Evolutionary conservation across 2,888 invertebrate species (phyloP).

Genomic region (Galeopsomyia nigrocyanea): DNA sequence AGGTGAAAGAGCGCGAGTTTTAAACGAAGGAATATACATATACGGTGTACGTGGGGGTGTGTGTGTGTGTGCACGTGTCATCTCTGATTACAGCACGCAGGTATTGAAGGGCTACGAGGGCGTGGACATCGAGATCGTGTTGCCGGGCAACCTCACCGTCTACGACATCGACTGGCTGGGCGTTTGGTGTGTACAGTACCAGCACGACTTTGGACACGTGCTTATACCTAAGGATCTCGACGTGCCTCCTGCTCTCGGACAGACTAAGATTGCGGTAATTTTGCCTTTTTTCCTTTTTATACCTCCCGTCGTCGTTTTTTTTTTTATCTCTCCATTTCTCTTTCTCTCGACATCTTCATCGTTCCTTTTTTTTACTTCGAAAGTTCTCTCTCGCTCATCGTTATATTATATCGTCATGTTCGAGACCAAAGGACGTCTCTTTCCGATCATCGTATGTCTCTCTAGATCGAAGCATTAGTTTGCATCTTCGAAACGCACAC

Average conservation of each 20-base stretch:
- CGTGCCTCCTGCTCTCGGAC: constrained; percentile 90
- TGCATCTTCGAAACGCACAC: too few species aligned
- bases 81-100: constrained; percentile 71
- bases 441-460: too few species aligned
- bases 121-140: constrained; percentile 90
- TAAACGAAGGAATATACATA: background rate
- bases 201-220: constrained; percentile 93
- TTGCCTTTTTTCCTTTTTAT: too few species aligned
- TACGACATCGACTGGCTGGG: constrained; percentile 94
- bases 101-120: constrained; percentile 89
- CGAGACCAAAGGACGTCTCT: too few species aligned
- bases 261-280: constrained; percentile 88
- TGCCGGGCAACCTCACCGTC: constrained; percentile 87
- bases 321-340: background rate
- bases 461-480: too few species aligned
- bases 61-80: background rate
- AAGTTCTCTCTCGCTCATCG: background rate
- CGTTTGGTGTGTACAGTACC: constrained; percentile 91
- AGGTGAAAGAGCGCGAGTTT: background rate
- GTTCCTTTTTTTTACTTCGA: background rate
- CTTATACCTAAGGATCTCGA: constrained; percentile 88
- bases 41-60: background rate
- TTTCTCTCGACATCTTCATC: background rate
- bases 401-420: background rate
- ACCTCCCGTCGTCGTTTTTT: too few species aligned